Conservation (phyloP, 2,888 invertebrate genomes). For the Drosophila atripex region DNA sequence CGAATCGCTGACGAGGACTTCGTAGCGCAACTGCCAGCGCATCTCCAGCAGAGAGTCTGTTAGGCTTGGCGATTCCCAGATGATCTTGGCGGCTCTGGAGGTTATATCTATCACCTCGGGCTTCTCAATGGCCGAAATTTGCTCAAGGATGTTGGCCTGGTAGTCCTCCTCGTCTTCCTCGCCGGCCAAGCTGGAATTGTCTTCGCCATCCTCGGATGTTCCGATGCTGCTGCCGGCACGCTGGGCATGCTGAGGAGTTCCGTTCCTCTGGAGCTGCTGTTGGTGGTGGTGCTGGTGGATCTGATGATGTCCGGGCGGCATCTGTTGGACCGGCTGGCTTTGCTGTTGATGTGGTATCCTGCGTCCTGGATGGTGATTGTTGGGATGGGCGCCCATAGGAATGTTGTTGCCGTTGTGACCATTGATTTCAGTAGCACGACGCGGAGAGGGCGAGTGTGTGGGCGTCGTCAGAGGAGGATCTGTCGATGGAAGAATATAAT, state of each 20-base stretch:
- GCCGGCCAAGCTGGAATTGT: slow-evolving; percentile 88
- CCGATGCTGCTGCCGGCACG: slow-evolving; percentile 84
- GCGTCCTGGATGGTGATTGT: slow-evolving; percentile 56
- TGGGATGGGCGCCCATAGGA: slow-evolving; percentile 59
- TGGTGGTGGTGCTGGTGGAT: slow-evolving; percentile 23
- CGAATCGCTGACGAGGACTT: slow-evolving; percentile 91
- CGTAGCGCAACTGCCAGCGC: slow-evolving; percentile 87
- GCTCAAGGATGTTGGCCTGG: slow-evolving; percentile 88
- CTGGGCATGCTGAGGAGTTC: slow-evolving; percentile 48
- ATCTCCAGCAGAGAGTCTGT: slow-evolving; percentile 78
- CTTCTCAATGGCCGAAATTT: slow-evolving; percentile 89
- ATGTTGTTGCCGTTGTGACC: slow-evolving; percentile 80
- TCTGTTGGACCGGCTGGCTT: slow-evolving; percentile 13
- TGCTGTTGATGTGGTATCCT: slow-evolving; percentile 57
- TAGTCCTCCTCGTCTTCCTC: slow-evolving; percentile 91
- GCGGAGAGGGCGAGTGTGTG: slow-evolving; percentile 87
- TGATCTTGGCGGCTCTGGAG: slow-evolving; percentile 92
- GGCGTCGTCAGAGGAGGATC: slow-evolving; percentile 85
- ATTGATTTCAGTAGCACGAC: slow-evolving; percentile 87
- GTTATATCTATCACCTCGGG: slow-evolving; percentile 93
- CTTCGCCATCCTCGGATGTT: slow-evolving; percentile 92
- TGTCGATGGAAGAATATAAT: slow-evolving; percentile 30
- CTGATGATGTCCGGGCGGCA: slow-evolving; percentile 9
- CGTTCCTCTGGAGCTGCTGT: slow-evolving; percentile 54
- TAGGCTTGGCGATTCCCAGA: slow-evolving; percentile 89